A percentile compares a stretch with the other conserved stretches of the same genome.
phyloP scores from a whole-genome alignment of 1,140 invertebrate genomes.

The Sarcophaga bullata region DNA sequence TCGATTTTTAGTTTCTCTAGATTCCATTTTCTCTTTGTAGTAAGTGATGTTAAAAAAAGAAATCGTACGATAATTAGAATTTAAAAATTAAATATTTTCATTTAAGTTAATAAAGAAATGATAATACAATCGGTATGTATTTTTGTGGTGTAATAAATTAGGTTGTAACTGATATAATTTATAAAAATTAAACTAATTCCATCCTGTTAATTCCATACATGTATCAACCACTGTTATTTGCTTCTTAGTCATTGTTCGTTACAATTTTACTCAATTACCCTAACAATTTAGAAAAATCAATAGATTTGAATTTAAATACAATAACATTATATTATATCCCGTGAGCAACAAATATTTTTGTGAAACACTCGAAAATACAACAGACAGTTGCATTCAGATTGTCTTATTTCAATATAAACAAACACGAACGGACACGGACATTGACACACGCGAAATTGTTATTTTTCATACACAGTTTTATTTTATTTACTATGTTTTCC shows the following conservation, averaged over 20 bases:
- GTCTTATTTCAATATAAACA: neutral
- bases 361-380: neutral
- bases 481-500: neutral
- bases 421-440: conserved; percentile 8
- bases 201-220: too few species aligned
- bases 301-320: neutral
- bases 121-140: too few species aligned
- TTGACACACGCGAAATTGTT: neutral
- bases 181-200: too few species aligned
- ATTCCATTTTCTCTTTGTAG: too few species aligned
- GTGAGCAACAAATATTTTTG: neutral
- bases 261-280: neutral
- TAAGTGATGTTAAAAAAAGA: too few species aligned
- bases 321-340: neutral
- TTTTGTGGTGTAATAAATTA: too few species aligned
- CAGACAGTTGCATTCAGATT: neutral
- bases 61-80: too few species aligned
- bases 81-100: too few species aligned
- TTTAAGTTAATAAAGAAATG: too few species aligned
- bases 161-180: too few species aligned
- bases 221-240: too few species aligned
- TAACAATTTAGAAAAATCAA: neutral
- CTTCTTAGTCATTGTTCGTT: neutral
- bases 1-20: too few species aligned
- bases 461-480: neutral